phyloP scores from a whole-genome alignment of 2,797 vertebrate species.

The Centropyge bicolor region DNA sequence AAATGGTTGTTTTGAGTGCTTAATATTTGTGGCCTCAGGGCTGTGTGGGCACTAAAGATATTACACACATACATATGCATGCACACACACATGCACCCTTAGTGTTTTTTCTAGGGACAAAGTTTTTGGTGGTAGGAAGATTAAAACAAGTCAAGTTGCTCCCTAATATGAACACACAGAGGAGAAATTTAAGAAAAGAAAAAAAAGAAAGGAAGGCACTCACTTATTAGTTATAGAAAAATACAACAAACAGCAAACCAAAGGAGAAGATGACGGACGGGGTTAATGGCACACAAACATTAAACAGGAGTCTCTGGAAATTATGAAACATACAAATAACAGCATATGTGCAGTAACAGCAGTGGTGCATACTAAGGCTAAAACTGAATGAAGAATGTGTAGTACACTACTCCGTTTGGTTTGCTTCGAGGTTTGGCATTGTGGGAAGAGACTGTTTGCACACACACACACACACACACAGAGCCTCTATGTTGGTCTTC shows the following conservation, averaged over 20 bases:
- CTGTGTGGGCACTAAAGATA: constrained; percentile 42
- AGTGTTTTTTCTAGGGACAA: constrained; percentile 29
- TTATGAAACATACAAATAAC: background rate
- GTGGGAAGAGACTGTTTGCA: constrained; percentile 54
- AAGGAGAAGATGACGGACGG: background rate
- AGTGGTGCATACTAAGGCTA: background rate
- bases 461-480: constrained; percentile 54
- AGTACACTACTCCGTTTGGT: constrained; percentile 42
- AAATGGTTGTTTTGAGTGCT: constrained; percentile 48
- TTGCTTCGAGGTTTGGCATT: constrained; percentile 51
- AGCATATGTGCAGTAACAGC: constrained; percentile 21
- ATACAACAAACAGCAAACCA: background rate
- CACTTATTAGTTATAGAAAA: constrained; percentile 2
- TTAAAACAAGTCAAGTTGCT: constrained; percentile 14
- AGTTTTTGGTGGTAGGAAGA: constrained; percentile 38
- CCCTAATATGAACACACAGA: constrained; percentile 25
- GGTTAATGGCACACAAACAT: background rate
- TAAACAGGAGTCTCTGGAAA: constrained; percentile 4
- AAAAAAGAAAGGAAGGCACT: constrained; percentile 25
- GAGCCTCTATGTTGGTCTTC: constrained; percentile 58
- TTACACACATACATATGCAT: background rate
- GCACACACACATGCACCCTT: background rate
- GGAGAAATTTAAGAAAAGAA: constrained; percentile 32
- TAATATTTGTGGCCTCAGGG: constrained; percentile 37
- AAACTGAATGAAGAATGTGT: constrained; percentile 48